A percentile compares a stretch with the other conserved stretches of the same genome.
Evolutionary conservation across 2,888 invertebrate genomes (phyloP).

Genomic region (Tachina lurida): DNA sequence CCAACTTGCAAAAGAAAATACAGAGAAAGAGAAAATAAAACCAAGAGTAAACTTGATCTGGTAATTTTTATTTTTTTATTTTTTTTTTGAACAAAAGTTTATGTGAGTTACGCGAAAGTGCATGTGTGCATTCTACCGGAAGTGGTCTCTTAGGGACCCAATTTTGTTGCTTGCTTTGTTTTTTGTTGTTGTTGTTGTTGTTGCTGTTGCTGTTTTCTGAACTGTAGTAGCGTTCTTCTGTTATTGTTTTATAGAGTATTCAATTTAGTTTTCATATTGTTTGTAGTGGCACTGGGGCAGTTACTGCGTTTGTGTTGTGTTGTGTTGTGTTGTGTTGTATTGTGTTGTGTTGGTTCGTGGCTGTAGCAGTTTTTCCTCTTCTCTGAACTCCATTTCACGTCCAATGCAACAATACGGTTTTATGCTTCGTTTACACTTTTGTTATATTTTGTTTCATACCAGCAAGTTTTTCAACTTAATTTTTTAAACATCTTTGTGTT

Average conservation of each 20-base stretch:
- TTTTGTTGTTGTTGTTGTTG: not conserved
- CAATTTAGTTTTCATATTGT: conserved; percentile 38
- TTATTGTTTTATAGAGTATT: conserved; percentile 58
- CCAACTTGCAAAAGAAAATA: not conserved
- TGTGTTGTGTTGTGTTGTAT: conserved; percentile 1
- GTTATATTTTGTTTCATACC: conserved; percentile 49
- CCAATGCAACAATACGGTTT: conserved; percentile 66
- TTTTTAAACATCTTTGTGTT: conserved; percentile 30
- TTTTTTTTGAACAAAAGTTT: not conserved
- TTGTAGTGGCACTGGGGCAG: conserved; percentile 17
- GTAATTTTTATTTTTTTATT: not conserved
- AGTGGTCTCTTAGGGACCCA: conserved; percentile 66
- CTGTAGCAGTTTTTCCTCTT: conserved; percentile 20
- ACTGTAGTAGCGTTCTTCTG: conserved; percentile 34
- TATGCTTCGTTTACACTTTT: conserved; percentile 68
- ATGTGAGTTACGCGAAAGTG: conserved; percentile 24
- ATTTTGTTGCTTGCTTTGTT: conserved; percentile 31
- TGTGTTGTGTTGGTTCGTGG: not conserved
- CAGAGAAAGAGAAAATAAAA: not conserved
- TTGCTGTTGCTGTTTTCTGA: not conserved
- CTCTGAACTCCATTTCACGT: conserved; percentile 55
- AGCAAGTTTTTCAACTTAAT: conserved; percentile 64
- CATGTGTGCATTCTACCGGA: conserved; percentile 59
- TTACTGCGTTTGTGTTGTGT: conserved; percentile 4
- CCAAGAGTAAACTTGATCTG: conserved; percentile 40